Evolutionary conservation across 2,888 invertebrate genomes (phyloP).

Genomic region (Drosophila algonquin): DNA sequence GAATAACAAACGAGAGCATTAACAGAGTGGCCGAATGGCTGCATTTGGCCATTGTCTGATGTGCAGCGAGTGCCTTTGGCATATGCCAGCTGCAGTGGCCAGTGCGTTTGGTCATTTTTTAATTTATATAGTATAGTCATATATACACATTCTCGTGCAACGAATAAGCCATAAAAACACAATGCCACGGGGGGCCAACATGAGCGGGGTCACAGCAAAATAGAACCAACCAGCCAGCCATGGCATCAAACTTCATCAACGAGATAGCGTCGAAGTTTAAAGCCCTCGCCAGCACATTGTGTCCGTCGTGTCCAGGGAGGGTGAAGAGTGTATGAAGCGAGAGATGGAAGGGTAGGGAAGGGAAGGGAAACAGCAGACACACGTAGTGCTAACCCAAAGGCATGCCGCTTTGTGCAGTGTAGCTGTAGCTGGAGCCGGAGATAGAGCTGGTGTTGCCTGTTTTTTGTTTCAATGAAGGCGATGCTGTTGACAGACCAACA

Average conservation of each 20-base stretch:
- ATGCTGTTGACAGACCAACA: slow-evolving; percentile 79
- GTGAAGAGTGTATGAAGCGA: neutral
- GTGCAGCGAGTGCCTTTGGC: slow-evolving; percentile 48
- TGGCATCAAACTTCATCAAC: slow-evolving; percentile 77
- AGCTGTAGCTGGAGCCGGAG: slow-evolving; percentile 20
- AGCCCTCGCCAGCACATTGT: slow-evolving; percentile 50
- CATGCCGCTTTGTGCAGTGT: slow-evolving; percentile 21
- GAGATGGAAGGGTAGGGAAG: neutral
- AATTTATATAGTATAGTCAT: slow-evolving; percentile 44
- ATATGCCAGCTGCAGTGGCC: slow-evolving; percentile 56
- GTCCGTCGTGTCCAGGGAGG: slow-evolving; percentile 38
- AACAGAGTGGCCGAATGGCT: slow-evolving; percentile 49
- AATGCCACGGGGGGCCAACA: slow-evolving; percentile 39
- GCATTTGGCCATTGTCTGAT: slow-evolving; percentile 29
- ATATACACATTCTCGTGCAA: slow-evolving; percentile 11
- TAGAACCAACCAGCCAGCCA: slow-evolving; percentile 53
- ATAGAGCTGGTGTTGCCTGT: slow-evolving; percentile 47
- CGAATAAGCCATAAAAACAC: slow-evolving; percentile 50
- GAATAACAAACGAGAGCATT: slow-evolving; percentile 38
- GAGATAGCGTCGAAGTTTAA: slow-evolving; percentile 72
- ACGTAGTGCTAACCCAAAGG: slow-evolving; percentile 54
- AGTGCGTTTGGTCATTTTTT: slow-evolving; percentile 52
- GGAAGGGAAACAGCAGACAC: slow-evolving; percentile 7
- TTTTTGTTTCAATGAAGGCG: slow-evolving; percentile 71
- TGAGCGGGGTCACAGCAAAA: slow-evolving; percentile 30